Evolutionary conservation across 2,888 invertebrate species (phyloP).

Genomic region (Sisyra nigra): DNA sequence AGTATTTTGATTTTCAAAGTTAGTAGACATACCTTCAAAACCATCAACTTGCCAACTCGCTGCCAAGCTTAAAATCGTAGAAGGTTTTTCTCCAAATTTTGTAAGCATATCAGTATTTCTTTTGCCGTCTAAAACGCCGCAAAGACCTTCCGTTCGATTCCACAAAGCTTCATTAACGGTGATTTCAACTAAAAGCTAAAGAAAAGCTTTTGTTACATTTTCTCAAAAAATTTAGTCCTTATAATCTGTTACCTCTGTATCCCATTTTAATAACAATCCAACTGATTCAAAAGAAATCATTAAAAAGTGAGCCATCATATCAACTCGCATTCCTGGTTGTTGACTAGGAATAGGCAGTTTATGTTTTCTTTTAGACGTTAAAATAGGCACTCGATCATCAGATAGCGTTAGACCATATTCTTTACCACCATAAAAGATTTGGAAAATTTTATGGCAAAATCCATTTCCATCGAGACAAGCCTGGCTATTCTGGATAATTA

Average conservation of each 20-base stretch:
- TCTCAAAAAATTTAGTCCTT: background rate
- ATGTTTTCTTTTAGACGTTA: slow-evolving; percentile 20
- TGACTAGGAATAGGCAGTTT: slow-evolving; percentile 53
- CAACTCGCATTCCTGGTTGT: slow-evolving; percentile 53
- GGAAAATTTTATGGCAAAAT: slow-evolving; percentile 33
- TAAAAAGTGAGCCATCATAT: slow-evolving; percentile 53
- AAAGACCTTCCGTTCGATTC: slow-evolving; percentile 69
- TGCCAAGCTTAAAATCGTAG: slow-evolving; percentile 32
- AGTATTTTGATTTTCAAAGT: too few species aligned
- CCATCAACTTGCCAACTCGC: slow-evolving; percentile 38
- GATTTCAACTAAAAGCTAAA: slow-evolving; percentile 45
- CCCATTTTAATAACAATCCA: slow-evolving; percentile 62
- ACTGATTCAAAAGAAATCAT: slow-evolving; percentile 48
- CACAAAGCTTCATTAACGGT: slow-evolving; percentile 52
- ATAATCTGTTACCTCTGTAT: slow-evolving; percentile 39
- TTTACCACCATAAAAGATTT: slow-evolving; percentile 54
- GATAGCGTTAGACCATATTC: slow-evolving; percentile 36
- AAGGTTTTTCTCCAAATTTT: slow-evolving; percentile 34
- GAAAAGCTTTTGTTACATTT: slow-evolving; percentile 9
- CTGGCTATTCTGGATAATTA: slow-evolving; percentile 38
- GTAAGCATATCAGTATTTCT: slow-evolving; percentile 49
- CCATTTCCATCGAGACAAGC: slow-evolving; percentile 30
- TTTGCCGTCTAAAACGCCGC: slow-evolving; percentile 61
- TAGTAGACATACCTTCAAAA: slow-evolving; percentile 4
- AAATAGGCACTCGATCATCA: slow-evolving; percentile 18